Evolutionary conservation across 2,888 invertebrate genomes (phyloP), one percentile per base, ranked within the genome.

Genomic region (Hedychridium roseum): DNA sequence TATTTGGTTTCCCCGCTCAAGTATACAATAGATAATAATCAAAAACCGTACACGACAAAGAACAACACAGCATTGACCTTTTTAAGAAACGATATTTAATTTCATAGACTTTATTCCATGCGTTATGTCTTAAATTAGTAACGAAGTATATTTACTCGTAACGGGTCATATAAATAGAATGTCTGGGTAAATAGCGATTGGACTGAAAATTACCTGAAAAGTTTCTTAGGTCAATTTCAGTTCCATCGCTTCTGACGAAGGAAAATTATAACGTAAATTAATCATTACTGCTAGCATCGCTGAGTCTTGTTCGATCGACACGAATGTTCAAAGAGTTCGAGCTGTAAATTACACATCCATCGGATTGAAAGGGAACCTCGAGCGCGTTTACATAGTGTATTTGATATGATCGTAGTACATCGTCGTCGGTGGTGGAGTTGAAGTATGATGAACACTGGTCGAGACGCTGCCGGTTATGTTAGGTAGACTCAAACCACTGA

Each of bases 341-440:
- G n/a, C n/a, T n/a, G n/a, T n/a, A n/a, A n/a, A n/a, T n/a, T n/a
- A n/a, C n/a, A n/a, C n/a, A n/a, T n/a, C n/a, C n/a, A n/a, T n/a
- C n/a, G n/a, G n/a, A n/a, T n/a, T n/a, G n/a, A n/a, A n/a, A n/a
- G n/a, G n/a, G n/a, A n/a, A n/a, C n/a, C n/a, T n/a, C n/a, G n/a
- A n/a, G n/a, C 30, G 28, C 20, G 23, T 57, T 50, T 70, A 76
- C 67, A 76, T 73, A 31, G 62, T 56, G 61, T 75, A 76, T 54
- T 77, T 76, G 51, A 76, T 66, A 57, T 69, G 74, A 48, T 78
- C 78, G 57, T 75, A 76, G 45, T 75, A 76, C 67, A 76, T 68
- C 21, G 71, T 59, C 20, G 72, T 54, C 9, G 73, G 55, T 2
- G 74, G 59, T 11, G 70, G 47, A 12, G 74, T 57, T n/a, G 71